Evolutionary conservation across 2,113 vertebrate genomes (phyloP).

Genomic region (Phylloscopus trochilus): DNA sequence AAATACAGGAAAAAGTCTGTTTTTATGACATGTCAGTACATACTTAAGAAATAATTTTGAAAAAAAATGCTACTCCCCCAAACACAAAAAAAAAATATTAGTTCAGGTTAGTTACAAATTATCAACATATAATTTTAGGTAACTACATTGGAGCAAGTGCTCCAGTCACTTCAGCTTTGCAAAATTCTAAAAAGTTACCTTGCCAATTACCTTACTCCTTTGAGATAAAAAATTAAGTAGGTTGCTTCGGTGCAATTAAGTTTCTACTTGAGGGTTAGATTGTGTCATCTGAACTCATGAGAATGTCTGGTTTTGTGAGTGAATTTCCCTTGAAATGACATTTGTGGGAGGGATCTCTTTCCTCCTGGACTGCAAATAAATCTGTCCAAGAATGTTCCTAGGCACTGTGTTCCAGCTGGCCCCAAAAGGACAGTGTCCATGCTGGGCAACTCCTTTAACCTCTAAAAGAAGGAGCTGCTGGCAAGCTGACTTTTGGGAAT

Average conservation of each 20-base stretch:
- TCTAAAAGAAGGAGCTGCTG: background rate
- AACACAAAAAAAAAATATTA: background rate
- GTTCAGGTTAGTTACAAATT: background rate
- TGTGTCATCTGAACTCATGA: background rate
- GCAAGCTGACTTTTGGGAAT: background rate
- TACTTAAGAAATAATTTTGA: background rate
- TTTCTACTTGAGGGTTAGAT: background rate
- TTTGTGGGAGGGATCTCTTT: background rate
- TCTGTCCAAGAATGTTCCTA: background rate
- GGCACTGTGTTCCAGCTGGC: background rate
- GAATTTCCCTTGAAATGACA: background rate
- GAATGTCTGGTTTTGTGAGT: background rate
- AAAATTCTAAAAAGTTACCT: background rate
- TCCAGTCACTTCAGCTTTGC: background rate
- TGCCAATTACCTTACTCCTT: background rate
- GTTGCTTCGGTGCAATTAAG: background rate
- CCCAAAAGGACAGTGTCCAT: background rate
- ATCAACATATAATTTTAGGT: background rate
- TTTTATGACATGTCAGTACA: background rate
- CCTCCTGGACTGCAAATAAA: background rate
- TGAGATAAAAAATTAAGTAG: background rate
- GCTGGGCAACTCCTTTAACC: background rate
- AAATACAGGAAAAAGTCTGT: background rate
- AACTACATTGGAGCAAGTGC: background rate
- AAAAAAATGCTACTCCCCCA: background rate